These are phyloP conservation scores for Varecia variegata DNA, from an alignment of 2,797 vertebrate species.

Conservation along the genomic window DNA sequence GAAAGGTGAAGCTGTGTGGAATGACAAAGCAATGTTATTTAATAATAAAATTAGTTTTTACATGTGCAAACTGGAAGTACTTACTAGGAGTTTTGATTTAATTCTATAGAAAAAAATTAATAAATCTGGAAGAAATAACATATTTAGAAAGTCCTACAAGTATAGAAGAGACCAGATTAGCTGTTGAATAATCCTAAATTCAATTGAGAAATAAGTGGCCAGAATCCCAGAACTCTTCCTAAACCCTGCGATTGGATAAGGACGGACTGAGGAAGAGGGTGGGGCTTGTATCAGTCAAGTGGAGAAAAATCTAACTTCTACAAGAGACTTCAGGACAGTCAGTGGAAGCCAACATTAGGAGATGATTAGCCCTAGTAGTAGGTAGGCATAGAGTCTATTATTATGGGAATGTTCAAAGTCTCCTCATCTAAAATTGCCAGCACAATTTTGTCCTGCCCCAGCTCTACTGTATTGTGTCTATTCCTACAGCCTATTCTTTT, in stretches of 20 bases:
- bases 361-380: neutral
- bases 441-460: neutral
- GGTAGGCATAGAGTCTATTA: neutral
- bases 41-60: neutral
- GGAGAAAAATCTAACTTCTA: neutral
- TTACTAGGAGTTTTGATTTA: neutral
- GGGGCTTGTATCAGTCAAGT: neutral
- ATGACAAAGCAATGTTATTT: neutral
- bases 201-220: neutral
- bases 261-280: neutral
- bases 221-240: neutral
- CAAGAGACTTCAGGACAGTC: neutral
- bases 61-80: accelerated
- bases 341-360: neutral
- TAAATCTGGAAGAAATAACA: neutral
- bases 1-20: neutral
- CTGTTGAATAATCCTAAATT: neutral
- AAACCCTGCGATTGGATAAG: neutral
- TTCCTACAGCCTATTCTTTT: neutral
- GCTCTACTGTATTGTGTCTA: neutral
- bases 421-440: neutral
- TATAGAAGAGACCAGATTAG: neutral
- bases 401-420: neutral
- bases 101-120: neutral
- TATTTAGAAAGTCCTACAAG: neutral